Percentiles rank a stretch among this genome's conserved stretches.
Conservation (phyloP, 37 sponge, comb jelly and placozoan genomes). For the Bolinopsis microptera region DNA sequence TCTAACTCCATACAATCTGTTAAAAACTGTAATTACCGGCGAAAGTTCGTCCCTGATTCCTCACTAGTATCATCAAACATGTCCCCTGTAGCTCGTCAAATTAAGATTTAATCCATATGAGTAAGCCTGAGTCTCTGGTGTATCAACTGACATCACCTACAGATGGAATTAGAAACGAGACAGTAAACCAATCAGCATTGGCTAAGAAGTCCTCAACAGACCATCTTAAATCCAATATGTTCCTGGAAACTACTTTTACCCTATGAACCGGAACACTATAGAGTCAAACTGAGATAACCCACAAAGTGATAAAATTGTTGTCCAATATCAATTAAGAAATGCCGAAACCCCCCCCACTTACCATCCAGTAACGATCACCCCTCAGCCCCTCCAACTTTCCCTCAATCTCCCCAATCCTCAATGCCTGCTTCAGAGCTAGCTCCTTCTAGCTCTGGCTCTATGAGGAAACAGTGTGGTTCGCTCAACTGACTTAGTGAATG, state of each 20-base stretch:
- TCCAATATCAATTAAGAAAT: no score
- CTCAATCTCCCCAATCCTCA: slow-evolving; percentile 29
- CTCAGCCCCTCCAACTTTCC: slow-evolving; percentile 39
- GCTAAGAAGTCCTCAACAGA: no score
- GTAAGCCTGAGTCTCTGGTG: not conserved
- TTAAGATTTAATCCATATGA: not conserved
- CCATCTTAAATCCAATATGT: no score
- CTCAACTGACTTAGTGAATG: slow-evolving; percentile 10
- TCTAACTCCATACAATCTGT: no score
- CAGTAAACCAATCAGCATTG: no score
- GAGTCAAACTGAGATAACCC: no score
- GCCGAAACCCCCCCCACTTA: no score
- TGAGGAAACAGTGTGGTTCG: slow-evolving; percentile 12
- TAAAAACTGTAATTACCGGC: no score
- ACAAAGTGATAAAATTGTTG: no score
- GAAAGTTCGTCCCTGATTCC: slow-evolving; percentile 18
- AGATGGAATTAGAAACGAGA: no score
- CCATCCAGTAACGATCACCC: slow-evolving; percentile 9
- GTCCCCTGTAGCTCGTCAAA: slow-evolving; percentile 34
- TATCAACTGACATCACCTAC: slow-evolving; percentile 37
- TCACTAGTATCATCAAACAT: slow-evolving; percentile 5
- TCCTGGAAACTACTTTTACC: no score
- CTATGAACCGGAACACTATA: no score
- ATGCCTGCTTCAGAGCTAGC: not conserved
- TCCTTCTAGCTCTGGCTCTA: slow-evolving; percentile 29